Percentiles rank a stretch among this genome's conserved stretches.
phyloP scores from a whole-genome alignment of 2,888 invertebrate species.

The Lordiphosa fenestrarum region DNA sequence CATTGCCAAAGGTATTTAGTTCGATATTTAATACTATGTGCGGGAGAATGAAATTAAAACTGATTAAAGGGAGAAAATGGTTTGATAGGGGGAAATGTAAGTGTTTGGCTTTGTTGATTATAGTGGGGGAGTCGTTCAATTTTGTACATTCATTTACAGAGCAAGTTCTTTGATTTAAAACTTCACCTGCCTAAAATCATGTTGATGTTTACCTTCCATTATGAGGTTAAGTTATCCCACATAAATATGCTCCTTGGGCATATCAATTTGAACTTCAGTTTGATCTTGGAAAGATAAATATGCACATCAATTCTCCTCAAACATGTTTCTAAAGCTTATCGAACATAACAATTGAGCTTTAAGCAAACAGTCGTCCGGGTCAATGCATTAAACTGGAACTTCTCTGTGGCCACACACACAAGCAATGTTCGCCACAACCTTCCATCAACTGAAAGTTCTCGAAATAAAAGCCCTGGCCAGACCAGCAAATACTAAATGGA shows the following conservation, averaged over 20 bases:
- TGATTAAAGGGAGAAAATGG: too few species aligned
- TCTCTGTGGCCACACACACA: constrained; percentile 13
- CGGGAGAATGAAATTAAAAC: too few species aligned
- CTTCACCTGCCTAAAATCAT: too few species aligned
- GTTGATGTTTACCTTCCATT: too few species aligned
- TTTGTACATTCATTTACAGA: too few species aligned
- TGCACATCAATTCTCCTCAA: constrained; percentile 2
- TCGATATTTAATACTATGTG: too few species aligned
- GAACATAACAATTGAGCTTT: constrained; percentile 23
- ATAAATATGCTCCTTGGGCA: constrained; percentile 2
- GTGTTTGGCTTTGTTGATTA: too few species aligned
- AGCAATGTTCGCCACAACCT: constrained; percentile 21
- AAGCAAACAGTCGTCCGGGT: constrained; percentile 1
- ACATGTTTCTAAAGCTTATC: constrained; percentile 10
- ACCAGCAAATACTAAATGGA: constrained; percentile 29
- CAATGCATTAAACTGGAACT: constrained; percentile 42
- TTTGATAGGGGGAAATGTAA: too few species aligned
- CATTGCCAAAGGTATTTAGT: constrained; percentile 5
- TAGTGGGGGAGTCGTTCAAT: too few species aligned
- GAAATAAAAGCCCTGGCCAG: constrained; percentile 21
- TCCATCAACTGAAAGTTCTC: constrained; percentile 9
- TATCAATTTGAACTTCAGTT: constrained; percentile 3
- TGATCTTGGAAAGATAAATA: constrained; percentile 1
- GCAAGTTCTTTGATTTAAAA: too few species aligned
- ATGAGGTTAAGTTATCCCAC: neutral